Percentiles rank a stretch among this genome's conserved stretches.
phyloP scores from a whole-genome alignment of 2,888 invertebrate genomes.

The Crepidodera aurea region DNA sequence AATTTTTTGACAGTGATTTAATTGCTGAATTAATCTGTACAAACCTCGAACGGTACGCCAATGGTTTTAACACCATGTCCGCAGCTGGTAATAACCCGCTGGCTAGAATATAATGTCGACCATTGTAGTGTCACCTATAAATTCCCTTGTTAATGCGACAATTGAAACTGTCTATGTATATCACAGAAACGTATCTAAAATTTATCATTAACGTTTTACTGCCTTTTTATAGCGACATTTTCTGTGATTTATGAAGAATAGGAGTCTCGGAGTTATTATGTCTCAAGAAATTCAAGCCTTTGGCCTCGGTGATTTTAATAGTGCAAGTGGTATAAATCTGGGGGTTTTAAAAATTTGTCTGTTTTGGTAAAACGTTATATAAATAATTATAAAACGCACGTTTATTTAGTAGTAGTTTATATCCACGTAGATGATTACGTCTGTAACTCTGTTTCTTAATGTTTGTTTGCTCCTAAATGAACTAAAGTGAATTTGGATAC shows the following conservation, averaged over 20 bases:
- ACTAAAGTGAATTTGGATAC: too few relatives aligned
- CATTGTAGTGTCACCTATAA: constrained; percentile 31
- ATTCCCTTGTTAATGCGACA: constrained; percentile 36
- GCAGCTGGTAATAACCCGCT: constrained; percentile 7
- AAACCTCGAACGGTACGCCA: constrained; percentile 10
- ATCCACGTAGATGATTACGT: too few relatives aligned
- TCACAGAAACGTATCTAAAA: constrained; percentile 36
- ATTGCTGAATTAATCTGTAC: background rate
- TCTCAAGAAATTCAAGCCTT: constrained; percentile 14
- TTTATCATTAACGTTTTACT: constrained; percentile 36
- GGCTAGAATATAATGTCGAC: constrained; percentile 22
- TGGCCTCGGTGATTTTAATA: background rate
- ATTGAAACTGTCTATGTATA: constrained; percentile 38
- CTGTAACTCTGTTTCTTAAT: too few relatives aligned
- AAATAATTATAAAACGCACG: too few relatives aligned
- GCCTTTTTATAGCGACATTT: constrained; percentile 37
- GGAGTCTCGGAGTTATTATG: constrained; percentile 28
- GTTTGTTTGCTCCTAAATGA: too few relatives aligned
- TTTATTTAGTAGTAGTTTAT: too few relatives aligned
- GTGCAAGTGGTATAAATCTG: background rate
- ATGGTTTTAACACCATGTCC: constrained; percentile 17
- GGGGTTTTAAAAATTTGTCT: background rate
- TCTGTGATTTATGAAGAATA: constrained; percentile 32
- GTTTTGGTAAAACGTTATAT: too few relatives aligned
- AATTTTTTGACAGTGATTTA: too few relatives aligned